These are phyloP conservation scores for Poecile montanus DNA, from an alignment of 2,797 vertebrate genomes.

Conservation along the genomic window DNA sequence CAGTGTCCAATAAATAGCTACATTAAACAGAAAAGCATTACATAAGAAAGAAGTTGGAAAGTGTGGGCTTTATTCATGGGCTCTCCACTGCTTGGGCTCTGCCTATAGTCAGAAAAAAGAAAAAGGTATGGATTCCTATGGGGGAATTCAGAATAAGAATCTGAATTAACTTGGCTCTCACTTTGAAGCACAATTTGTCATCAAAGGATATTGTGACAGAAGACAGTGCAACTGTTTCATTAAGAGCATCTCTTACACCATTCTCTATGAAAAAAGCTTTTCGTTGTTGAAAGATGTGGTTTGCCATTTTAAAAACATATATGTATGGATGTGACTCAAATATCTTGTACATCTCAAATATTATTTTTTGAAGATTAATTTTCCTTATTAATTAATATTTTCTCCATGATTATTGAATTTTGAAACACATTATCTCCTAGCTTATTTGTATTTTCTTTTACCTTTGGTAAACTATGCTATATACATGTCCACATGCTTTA, in stretches of 20 bases:
- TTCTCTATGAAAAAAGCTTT: slow-evolving; percentile 2
- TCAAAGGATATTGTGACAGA: slow-evolving; percentile 45
- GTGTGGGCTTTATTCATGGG: neutral
- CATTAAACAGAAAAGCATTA: neutral
- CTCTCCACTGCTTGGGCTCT: neutral
- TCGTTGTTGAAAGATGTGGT: neutral
- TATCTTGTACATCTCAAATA: neutral
- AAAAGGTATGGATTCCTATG: neutral
- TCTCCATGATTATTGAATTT: neutral
- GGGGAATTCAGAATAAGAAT: slow-evolving; percentile 17
- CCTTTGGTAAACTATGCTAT: neutral
- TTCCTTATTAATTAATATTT: neutral
- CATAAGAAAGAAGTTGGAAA: neutral
- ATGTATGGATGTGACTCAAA: neutral
- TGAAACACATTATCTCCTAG: neutral
- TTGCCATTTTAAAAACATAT: neutral
- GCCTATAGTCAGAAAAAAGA: neutral
- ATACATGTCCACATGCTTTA: neutral
- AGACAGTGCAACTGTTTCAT: slow-evolving; percentile 31
- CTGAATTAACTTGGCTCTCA: slow-evolving; percentile 15
- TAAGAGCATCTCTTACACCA: slow-evolving; percentile 16
- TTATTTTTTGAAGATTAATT: neutral
- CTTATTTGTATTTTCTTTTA: neutral
- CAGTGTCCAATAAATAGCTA: neutral
- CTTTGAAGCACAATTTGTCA: slow-evolving; percentile 50